These are phyloP conservation scores for Lissocephala sabroskyi DNA, from an alignment of 2,888 invertebrate genomes.

Conservation along the genomic window DNA sequence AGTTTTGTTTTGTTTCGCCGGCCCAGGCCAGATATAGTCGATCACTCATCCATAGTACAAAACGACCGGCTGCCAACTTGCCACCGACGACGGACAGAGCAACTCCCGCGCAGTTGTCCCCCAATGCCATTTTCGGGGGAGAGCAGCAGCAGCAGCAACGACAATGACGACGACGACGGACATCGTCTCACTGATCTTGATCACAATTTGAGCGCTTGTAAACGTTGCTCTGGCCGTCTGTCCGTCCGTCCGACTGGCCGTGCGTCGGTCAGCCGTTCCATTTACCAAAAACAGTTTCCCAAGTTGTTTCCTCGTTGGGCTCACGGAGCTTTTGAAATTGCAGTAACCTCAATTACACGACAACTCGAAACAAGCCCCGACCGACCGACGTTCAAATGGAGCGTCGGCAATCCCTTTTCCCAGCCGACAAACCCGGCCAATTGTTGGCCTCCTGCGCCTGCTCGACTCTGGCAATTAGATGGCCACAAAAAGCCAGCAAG, in stretches of 20 bases:
- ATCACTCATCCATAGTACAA: constrained; percentile 56
- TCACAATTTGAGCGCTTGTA: constrained; percentile 61
- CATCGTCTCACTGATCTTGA: constrained; percentile 49
- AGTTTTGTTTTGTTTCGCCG: constrained; percentile 51
- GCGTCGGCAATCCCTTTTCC: background rate
- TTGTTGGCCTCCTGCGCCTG: constrained; percentile 4
- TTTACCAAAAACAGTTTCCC: constrained; percentile 10
- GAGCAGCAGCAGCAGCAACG: constrained; percentile 28
- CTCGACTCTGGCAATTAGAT: constrained; percentile 57
- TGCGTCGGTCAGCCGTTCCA: too few relatives aligned
- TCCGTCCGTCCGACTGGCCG: constrained; percentile 49
- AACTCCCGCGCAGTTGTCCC: constrained; percentile 42
- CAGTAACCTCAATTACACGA: constrained; percentile 64
- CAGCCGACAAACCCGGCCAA: background rate
- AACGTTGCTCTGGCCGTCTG: constrained; percentile 49
- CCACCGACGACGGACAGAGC: constrained; percentile 26
- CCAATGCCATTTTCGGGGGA: constrained; percentile 45
- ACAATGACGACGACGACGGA: constrained; percentile 1
- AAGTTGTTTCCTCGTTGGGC: constrained; percentile 39
- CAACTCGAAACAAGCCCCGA: background rate
- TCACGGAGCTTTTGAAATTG: constrained; percentile 45
- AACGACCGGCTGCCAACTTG: constrained; percentile 23
- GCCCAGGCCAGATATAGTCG: constrained; percentile 38
- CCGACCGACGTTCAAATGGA: background rate
- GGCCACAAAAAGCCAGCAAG: constrained; percentile 24